phyloP scores from a whole-genome alignment of 2,113 vertebrate genomes.

The Kryptolebias marmoratus region DNA sequence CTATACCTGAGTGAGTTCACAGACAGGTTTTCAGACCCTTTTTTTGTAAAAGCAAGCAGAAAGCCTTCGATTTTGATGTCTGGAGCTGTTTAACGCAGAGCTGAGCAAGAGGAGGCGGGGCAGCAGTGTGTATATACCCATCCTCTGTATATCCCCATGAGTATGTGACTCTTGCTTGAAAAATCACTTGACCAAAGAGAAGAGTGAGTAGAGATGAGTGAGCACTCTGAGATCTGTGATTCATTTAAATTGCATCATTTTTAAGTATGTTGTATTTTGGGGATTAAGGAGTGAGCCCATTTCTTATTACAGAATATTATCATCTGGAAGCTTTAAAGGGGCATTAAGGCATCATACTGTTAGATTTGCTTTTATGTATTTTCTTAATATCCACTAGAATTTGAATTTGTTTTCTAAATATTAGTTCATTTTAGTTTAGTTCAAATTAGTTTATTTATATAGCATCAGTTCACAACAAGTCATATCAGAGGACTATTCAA shows the following conservation, averaged over 20 bases:
- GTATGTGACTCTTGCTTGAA: constrained; percentile 28
- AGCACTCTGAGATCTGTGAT: constrained; percentile 21
- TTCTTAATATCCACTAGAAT: no score
- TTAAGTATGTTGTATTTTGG: neutral
- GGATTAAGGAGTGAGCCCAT: no score
- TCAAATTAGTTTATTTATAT: no score
- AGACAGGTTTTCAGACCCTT: constrained; percentile 55
- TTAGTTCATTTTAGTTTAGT: no score
- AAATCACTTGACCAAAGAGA: constrained; percentile 44
- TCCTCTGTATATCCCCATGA: constrained; percentile 24
- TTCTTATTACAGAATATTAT: no score
- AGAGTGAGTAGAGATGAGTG: constrained; percentile 27
- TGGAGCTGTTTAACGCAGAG: constrained; percentile 58
- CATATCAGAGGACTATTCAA: no score
- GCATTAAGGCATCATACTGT: no score
- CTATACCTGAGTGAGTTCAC: constrained; percentile 63
- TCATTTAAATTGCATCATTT: constrained; percentile 11
- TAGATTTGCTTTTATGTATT: no score
- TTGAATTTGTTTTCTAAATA: no score
- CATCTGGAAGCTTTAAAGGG: no score
- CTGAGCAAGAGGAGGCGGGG: constrained; percentile 24
- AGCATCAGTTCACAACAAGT: no score
- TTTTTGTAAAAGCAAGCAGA: constrained; percentile 56
- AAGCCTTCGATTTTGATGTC: constrained; percentile 46
- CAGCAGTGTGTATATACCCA: constrained; percentile 7